Base-by-base conservation (phyloP, 2,888 invertebrate genomes). In the Synergus japonicus region DNA sequence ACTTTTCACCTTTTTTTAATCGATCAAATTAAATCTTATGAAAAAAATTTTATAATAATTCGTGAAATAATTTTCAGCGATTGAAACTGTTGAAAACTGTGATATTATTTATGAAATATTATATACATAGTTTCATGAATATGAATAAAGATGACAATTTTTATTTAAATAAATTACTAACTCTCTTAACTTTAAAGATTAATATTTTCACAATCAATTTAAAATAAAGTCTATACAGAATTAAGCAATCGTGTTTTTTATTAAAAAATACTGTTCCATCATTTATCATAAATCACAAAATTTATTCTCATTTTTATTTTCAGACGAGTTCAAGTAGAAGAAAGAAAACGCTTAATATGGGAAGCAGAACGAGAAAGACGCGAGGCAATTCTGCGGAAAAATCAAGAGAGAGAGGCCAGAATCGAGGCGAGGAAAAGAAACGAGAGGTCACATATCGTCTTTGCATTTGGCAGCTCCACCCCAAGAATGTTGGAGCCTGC, bases 391-490 rank as follows among this genome's bases (percentile, higher is more conserved):
- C 92, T 98, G 86, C 95, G 96, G 89, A 96, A 97, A 91, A 97
- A 97, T 93, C 95, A 95, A 93, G 97, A 97, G 91, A 94, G 97
- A 86, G 96, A 96, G 89, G 96, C 96, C 85, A 94, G 96, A 85
- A 93, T 97, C 89, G 97, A 97, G 92, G 94, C 96, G 77, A 96
- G 96, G 92, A 95, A 95, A 88, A 95, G 95, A 89, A 95, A 96
- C 88, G 97, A 97, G 90, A 94, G 96, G 88, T 95, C 95, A 84
- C 93, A 94, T 87, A 93, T 93, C 82, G 96, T 96, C 79, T 98
- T 97, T 93, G 98, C 97, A 78, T 98, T 98, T 93, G 98, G 98
- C 81, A 97, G 97, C 88, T 97, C 97, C 86, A 98, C 97, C 83
- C 97, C 98, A 83, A 94, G 98, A 83, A 95, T 97, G 93, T 93